Base-by-base conservation (phyloP, 2,113 vertebrate species). In the Anguilla japonica region DNA sequence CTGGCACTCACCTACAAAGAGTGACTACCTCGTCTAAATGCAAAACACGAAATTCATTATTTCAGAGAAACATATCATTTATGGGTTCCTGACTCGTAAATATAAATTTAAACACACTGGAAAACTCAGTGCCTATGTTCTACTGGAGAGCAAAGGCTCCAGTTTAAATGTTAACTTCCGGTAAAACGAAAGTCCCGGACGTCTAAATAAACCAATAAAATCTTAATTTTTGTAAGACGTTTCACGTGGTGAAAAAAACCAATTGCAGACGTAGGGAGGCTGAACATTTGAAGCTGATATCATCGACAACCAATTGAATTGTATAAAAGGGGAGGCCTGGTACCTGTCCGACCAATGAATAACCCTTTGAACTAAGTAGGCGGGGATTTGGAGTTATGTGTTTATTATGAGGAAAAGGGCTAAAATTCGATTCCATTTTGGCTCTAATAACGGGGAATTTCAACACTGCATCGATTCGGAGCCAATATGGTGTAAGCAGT, bases 401-500 rank as follows among this genome's bases (percentile, higher is more conserved):
- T 4, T 79, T 82, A 8, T 6, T 80, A 2, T 0, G n/a, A 41
- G 60, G 83, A 29, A 46, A 22, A 39, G 26, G 15, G 3, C 14
- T 80, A 91, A 92, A 94, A 95, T 90, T 88, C 79, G 5, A 15
- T 0, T 0, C 63, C 89, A 90, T 39, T 71, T 83, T 81, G 94
- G 93, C 83, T 95, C 94, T 0, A 4, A 6, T 14, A 56, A 14
- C 29, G 71, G 40, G 81, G 83, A n/a, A 53, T 81, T 34, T 85
- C 16, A 0, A 0, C 8, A 2, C 16, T 79, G 46, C 0, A 5
- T 0, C 0, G 0, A 75, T 1, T 0, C 5, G 9, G 93, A 94
- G 90, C 95, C 95, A 95, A 95, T 82, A 96, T 96, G 95, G 95
- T 92, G 91, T 43, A 13, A 1, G 0, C 0, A 0, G 3, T 16